These are phyloP conservation scores for Agelaius phoeniceus DNA, from an alignment of 2,113 vertebrate species.

Conservation along the genomic window DNA sequence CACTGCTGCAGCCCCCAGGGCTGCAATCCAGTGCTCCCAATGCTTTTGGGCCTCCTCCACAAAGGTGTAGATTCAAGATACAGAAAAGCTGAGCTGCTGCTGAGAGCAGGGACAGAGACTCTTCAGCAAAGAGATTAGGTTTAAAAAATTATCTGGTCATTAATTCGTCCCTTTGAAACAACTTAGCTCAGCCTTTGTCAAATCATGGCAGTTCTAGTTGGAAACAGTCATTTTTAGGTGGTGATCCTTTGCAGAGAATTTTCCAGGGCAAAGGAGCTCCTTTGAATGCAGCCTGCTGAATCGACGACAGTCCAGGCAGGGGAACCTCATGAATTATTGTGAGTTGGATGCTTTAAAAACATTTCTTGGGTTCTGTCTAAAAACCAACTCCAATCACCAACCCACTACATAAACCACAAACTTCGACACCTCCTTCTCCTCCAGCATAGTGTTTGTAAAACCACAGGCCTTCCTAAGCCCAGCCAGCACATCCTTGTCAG, in stretches of 20 bases:
- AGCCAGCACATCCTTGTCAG: background rate
- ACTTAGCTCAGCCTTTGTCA: background rate
- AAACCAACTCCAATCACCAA: background rate
- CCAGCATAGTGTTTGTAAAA: background rate
- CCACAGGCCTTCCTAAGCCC: background rate
- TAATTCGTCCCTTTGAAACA: background rate
- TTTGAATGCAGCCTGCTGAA: background rate
- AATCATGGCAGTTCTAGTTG: background rate
- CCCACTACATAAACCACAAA: background rate
- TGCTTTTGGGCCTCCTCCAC: background rate
- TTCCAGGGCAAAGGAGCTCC: background rate
- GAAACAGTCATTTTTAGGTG: background rate
- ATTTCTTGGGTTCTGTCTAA: background rate
- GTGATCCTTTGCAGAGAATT: background rate
- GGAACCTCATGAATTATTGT: background rate
- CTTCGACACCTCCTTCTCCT: background rate
- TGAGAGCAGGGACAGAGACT: background rate
- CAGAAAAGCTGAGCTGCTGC: background rate
- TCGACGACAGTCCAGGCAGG: rapidly evolving
- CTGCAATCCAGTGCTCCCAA: background rate
- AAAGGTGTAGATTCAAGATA: background rate
- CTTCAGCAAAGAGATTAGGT: background rate
- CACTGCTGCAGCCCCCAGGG: background rate
- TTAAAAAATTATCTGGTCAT: background rate
- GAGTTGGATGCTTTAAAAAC: background rate